Evolutionary conservation across 2,113 vertebrate genomes (phyloP), one percentile per base, ranked within the genome.

Genomic region (Anoplopoma fimbria): DNA sequence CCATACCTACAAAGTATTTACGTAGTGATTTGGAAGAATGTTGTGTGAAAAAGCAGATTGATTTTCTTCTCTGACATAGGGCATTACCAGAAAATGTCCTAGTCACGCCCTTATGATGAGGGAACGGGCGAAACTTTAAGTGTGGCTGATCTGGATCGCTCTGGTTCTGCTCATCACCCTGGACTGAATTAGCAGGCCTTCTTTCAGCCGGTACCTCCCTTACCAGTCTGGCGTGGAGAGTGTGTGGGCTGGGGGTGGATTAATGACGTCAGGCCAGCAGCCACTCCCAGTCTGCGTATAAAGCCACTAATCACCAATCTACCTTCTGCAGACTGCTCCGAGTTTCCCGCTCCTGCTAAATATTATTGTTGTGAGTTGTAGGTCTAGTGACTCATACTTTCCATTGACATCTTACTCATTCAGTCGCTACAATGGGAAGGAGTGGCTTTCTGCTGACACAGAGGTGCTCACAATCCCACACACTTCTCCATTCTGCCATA

Each of bases 311-410:
- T 88, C 85, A 82, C 92, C 70, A 34, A 90, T 88, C 65, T 75
- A 87, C 81, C 80, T 76, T 85, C 21, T 38, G 47, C 76, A 83
- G 82, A 79, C 83, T 72, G 45, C 83, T 25, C 57, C 0, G n/a
- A 70, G 77, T 68, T 83, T 76, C n/a, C 68, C 58, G 4, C 79
- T 81, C 80, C 71, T 67, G 62, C 82, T 92, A 89, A 92, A 89
- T 89, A 92, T 93, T 88, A 91, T 86, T 88, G 87, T 91, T 90
- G 80, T 87, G 86, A 86, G 85, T 90, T 84, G 90, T 87, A 92
- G 86, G 65, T 86, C 47, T 15, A 31, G 86, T 93, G 93, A 94
- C 79, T 94, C 92, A 91, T 40, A 70, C 84, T 91, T 92, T 91
- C 92, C 90, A 90, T 89, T 86, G 74, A 84, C 83, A 88, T 85